Evolutionary conservation across 2,888 invertebrate species (phyloP).

Genomic region (Fragum sueziense): DNA sequence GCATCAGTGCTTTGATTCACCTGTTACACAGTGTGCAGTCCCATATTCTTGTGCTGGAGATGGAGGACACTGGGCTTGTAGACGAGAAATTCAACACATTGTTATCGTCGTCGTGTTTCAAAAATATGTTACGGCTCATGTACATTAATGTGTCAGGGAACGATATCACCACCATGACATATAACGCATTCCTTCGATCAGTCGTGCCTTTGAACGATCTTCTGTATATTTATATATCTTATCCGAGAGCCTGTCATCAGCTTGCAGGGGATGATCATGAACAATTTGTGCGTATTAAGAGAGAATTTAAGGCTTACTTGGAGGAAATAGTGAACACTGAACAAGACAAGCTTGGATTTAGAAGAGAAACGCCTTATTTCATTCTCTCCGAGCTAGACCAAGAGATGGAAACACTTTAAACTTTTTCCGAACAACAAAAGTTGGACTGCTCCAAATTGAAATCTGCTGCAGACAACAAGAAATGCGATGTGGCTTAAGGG

Average conservation of each 20-base stretch:
- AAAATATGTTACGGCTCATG: constrained; percentile 62
- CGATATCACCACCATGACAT: constrained; percentile 47
- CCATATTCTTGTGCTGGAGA: constrained; percentile 70
- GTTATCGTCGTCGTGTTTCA: constrained; percentile 48
- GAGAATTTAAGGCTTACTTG: neutral
- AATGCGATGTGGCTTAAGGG: no score
- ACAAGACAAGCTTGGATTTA: constrained; percentile 2
- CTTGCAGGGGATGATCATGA: neutral
- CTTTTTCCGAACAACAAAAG: no score
- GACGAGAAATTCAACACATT: constrained; percentile 61
- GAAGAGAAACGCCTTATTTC: neutral
- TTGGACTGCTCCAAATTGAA: no score
- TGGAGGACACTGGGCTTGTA: constrained; percentile 72
- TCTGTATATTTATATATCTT: constrained; percentile 60
- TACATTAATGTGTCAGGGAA: constrained; percentile 73
- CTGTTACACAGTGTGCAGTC: constrained; percentile 58
- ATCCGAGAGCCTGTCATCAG: constrained; percentile 62
- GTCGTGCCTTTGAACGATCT: constrained; percentile 50
- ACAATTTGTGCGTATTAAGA: neutral
- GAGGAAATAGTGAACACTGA: neutral
- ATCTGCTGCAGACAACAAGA: no score
- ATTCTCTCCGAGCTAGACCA: constrained; percentile 2
- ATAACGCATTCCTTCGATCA: constrained; percentile 50
- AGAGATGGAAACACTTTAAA: neutral
- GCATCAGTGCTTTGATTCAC: constrained; percentile 45